phyloP scores from a whole-genome alignment of 2,888 invertebrate genomes.

The Falcaria lacertinaria region DNA sequence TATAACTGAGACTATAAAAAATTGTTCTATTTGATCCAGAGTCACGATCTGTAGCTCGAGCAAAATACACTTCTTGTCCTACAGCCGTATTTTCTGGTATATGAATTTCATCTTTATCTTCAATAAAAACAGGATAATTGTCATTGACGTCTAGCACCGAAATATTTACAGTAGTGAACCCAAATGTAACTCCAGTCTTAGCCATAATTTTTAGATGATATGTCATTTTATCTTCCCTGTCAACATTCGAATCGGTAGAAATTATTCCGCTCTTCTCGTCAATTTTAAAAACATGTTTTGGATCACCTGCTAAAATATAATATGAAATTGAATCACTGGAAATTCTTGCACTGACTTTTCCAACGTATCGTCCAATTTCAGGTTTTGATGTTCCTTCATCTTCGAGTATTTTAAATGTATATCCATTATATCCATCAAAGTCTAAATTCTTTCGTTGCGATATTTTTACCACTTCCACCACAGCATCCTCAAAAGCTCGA shows the following conservation, averaged over 20 bases:
- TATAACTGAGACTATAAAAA: constrained; percentile 88
- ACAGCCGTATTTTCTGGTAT: constrained; percentile 95
- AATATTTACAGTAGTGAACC: constrained; percentile 88
- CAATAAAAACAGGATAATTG: constrained; percentile 90
- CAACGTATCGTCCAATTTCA: constrained; percentile 86
- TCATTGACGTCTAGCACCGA: constrained; percentile 94
- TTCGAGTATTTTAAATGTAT: constrained; percentile 90
- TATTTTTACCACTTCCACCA: constrained; percentile 89
- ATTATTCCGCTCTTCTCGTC: constrained; percentile 89
- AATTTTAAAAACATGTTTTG: constrained; percentile 87
- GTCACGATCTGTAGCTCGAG: constrained; percentile 92
- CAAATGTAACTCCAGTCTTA: constrained; percentile 86
- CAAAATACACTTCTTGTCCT: constrained; percentile 94
- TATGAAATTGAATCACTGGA: constrained; percentile 85
- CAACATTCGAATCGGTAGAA: constrained; percentile 87
- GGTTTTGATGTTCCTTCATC: constrained; percentile 84
- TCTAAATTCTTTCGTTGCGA: constrained; percentile 85
- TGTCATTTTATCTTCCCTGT: constrained; percentile 88
- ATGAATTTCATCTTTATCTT: constrained; percentile 88
- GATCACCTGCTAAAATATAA: constrained; percentile 90
- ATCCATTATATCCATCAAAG: constrained; percentile 87
- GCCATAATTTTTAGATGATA: constrained; percentile 92
- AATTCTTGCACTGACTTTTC: constrained; percentile 83
- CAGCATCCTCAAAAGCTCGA: constrained; percentile 85
- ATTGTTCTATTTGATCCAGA: constrained; percentile 93